Percentiles rank a stretch among this genome's conserved stretches.
Conservation (phyloP, 2,797 vertebrate genomes). For the Sphenopsis melanotis region DNA sequence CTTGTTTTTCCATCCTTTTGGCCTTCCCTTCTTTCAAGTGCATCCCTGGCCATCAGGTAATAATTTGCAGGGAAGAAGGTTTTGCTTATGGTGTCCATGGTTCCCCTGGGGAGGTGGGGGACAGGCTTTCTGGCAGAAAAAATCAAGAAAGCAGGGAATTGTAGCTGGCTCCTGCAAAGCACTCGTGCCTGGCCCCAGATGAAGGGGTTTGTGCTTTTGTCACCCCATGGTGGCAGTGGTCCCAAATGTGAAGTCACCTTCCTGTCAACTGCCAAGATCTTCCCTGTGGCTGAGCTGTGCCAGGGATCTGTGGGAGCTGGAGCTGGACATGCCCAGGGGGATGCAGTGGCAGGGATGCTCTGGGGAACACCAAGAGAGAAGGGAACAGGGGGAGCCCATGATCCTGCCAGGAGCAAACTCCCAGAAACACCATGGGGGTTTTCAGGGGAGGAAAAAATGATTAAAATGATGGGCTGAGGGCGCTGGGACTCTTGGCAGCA, state of each 20-base stretch:
- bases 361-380: neutral
- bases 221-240: rapidly evolving
- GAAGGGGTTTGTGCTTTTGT: neutral
- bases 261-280: too few relatives aligned
- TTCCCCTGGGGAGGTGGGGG: neutral
- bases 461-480: neutral
- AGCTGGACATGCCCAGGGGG: rapidly evolving
- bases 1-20: neutral
- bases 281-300: neutral
- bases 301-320: rapidly evolving
- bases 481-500: rapidly evolving
- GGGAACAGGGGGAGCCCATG: neutral
- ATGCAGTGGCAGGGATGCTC: rapidly evolving
- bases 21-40: neutral
- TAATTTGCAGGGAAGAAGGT: neutral
- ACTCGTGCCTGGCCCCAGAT: neutral
- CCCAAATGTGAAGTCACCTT: neutral
- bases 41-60: neutral
- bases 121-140: neutral
- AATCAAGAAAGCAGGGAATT: neutral
- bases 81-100: neutral
- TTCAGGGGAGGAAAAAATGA: neutral
- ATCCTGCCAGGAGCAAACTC: neutral
- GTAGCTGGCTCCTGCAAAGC: neutral
- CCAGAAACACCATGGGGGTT: rapidly evolving